Evolutionary conservation across 2,113 vertebrate genomes (phyloP).

Genomic region (Takifugu flavidus): DNA sequence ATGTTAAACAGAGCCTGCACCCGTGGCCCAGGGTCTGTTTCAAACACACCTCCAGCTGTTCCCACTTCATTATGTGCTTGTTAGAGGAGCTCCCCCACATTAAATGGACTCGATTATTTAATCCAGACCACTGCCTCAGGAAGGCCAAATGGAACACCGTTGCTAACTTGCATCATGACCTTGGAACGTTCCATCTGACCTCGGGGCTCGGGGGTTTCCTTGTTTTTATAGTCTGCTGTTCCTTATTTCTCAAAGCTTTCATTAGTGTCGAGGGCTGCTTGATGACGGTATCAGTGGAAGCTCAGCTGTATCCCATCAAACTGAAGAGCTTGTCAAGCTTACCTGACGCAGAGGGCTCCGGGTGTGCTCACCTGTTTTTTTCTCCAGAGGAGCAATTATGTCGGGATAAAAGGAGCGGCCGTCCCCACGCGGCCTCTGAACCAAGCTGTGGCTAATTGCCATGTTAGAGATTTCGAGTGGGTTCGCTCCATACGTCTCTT

Average conservation of each 20-base stretch:
- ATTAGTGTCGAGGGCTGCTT: conserved; percentile 66
- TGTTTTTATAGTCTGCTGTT: conserved; percentile 9
- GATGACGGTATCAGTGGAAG: conserved; percentile 68
- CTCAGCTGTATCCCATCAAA: conserved; percentile 58
- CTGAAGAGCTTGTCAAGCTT: conserved; percentile 57
- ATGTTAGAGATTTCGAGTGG: conserved; percentile 64
- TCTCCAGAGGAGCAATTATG: conserved; percentile 83
- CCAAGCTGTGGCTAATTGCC: conserved; percentile 72
- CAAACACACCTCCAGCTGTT: conserved; percentile 50
- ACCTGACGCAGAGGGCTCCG: conserved; percentile 56
- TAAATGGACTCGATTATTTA: conserved; percentile 17
- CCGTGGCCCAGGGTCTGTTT: conserved; percentile 29
- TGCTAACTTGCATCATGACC: neutral
- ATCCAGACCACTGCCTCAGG: conserved; percentile 6
- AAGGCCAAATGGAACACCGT: neutral
- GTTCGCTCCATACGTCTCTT: conserved; percentile 29
- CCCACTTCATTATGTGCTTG: conserved; percentile 56
- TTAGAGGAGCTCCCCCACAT: conserved; percentile 14
- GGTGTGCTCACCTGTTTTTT: conserved; percentile 62
- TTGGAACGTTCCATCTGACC: neutral
- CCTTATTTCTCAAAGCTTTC: conserved; percentile 56
- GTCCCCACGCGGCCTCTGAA: conserved; percentile 59
- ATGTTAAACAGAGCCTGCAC: conserved; percentile 33
- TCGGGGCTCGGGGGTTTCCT: neutral
- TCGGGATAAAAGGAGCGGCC: conserved; percentile 55